Conservation (phyloP, 1,140 invertebrate genomes). For the Cephus cinctus region DNA sequence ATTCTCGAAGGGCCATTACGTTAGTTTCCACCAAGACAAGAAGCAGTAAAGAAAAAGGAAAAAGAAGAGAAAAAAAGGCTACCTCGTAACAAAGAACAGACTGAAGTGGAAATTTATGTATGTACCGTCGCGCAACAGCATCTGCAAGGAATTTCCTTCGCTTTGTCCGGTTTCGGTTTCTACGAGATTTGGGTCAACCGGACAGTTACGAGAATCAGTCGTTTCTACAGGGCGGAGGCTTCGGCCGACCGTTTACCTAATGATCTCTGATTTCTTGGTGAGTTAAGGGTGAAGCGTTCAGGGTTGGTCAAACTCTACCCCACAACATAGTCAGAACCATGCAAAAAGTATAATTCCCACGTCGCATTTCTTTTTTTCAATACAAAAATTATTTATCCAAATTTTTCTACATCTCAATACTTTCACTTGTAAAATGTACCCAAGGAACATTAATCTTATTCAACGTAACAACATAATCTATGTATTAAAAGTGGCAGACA, state of each 20-base stretch:
- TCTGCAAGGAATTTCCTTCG: slow-evolving; percentile 30
- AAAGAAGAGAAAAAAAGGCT: slow-evolving; percentile 10
- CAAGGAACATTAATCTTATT: no score
- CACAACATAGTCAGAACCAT: neutral
- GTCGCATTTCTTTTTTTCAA: slow-evolving; percentile 7
- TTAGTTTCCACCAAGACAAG: neutral
- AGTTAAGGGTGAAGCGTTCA: slow-evolving; percentile 23
- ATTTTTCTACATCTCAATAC: neutral
- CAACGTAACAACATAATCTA: no score
- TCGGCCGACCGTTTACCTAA: slow-evolving; percentile 24
- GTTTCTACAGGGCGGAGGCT: slow-evolving; percentile 6
- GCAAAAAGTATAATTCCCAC: slow-evolving; percentile 9
- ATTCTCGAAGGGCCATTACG: neutral
- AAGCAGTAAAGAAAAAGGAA: slow-evolving; percentile 2
- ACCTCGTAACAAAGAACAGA: slow-evolving; percentile 22
- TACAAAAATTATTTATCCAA: neutral
- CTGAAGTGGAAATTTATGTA: slow-evolving; percentile 33
- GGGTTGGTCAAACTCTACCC: slow-evolving; percentile 5
- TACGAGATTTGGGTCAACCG: slow-evolving; percentile 31
- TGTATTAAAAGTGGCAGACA: no score
- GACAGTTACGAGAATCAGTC: slow-evolving; percentile 30
- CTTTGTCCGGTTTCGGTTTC: slow-evolving; percentile 17
- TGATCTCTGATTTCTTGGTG: slow-evolving; percentile 35
- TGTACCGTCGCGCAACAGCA: slow-evolving; percentile 23
- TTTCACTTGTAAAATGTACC: neutral